Evolutionary conservation across 64 coral and sea anemone species (phyloP), one percentile per base, ranked within the genome.

Genomic region (Stichodactyla helianthus): DNA sequence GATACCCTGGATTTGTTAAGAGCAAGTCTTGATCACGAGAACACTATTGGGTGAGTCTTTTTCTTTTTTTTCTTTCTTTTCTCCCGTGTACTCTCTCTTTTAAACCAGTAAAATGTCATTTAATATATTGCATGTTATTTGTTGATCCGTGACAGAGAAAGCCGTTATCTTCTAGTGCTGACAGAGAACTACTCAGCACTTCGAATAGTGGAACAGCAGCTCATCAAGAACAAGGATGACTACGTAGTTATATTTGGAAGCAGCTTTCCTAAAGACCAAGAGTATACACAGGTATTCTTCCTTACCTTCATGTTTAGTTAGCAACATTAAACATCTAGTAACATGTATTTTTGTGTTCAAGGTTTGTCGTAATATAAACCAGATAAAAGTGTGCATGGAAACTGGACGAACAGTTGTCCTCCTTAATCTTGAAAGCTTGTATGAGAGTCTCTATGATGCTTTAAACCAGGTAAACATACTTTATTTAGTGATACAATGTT

Each of bases 381-480:
- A 88, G n/a, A 95, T 95, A 16, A 95, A 95, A 71, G 87, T 95
- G 57, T 95, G 93, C 83, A 95, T 95, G 93, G 93, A 95, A 55
- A 92, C 93, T 17, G 93, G 93, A 62, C 86, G 93, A 50, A 92
- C 87, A n/a, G 89, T 95, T 31, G 90, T 95, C 20, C 90, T 95
- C 23, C 90, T 95, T 64, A 95, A 95, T 50, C 84, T 95, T 58
- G 93, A 95, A 77, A 91, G 86, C 26, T 89, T 95, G 26, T 95
- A 95, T 17, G 93, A 95, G 55, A 95, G 93, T 83, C 86, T 95
- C 11, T 95, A 95, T 64, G 93, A 92, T 83, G 93, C 93, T 63
- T 83, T 95, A 0, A 95, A 95, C 59, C 93, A 95, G 93, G 93
- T 95, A 51, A 28, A 78, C 2, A 58, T 11, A 58, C 9, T 58